Percentiles rank a stretch among this genome's conserved stretches.
Conservation (phyloP, 2,797 vertebrate species). For the Labroides dimidiatus region DNA sequence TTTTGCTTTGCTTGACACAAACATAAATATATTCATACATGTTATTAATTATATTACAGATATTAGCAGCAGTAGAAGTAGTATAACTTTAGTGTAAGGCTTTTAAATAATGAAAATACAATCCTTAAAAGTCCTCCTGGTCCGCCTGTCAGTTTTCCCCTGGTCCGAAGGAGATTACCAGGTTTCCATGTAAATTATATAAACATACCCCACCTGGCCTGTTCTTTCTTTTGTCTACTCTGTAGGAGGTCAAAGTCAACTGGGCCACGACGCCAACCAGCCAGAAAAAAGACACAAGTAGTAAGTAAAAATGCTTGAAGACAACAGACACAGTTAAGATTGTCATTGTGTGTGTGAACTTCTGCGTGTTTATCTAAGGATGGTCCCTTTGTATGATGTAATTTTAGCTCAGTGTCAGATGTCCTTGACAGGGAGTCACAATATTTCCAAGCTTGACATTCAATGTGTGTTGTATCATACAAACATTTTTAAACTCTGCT, state of each 20-base stretch:
- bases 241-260: constrained; percentile 99
- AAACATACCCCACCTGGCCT: constrained; percentile 72
- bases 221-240: constrained; percentile 55
- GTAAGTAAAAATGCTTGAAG: constrained; percentile 84
- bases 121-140: too few species aligned
- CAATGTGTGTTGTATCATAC: not conserved
- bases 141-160: not conserved
- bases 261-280: constrained; percentile 99
- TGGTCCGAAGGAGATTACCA: not conserved
- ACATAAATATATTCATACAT: too few species aligned
- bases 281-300: constrained; percentile 99
- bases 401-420: too few species aligned
- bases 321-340: not conserved
- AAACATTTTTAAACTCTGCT: too few species aligned
- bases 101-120: too few species aligned
- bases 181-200: constrained; percentile 49
- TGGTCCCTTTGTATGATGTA: too few species aligned
- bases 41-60: too few species aligned
- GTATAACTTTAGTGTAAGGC: too few species aligned
- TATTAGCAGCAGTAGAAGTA: too few species aligned
- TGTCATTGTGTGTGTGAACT: not conserved
- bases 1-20: too few species aligned
- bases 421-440: not conserved
- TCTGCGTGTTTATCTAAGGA: not conserved
- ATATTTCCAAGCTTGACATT: not conserved